These are phyloP conservation scores for Aurelia sp. DNA, from an alignment of 30 jellyfish, hydroid and myxozoan genomes.

Conservation along the genomic window DNA sequence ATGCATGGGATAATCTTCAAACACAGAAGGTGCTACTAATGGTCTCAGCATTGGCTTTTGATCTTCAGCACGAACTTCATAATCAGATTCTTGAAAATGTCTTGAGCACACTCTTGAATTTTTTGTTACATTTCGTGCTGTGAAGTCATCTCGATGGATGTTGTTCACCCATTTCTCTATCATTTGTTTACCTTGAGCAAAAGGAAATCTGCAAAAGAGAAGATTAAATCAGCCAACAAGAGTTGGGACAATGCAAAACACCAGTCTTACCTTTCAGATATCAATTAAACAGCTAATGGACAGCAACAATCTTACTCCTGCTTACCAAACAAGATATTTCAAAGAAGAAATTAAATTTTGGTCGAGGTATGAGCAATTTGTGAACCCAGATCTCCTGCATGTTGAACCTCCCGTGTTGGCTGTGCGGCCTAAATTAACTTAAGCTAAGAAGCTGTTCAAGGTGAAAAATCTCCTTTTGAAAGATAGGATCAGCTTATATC, in stretches of 20 bases:
- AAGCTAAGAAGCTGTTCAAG: too few relatives aligned
- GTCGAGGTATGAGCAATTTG: too few relatives aligned
- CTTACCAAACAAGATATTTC: slow-evolving; percentile 2
- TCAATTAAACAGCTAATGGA: too few relatives aligned
- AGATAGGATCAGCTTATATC: neutral
- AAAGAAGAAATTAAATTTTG: neutral
- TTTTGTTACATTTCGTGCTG: neutral
- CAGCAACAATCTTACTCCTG: neutral
- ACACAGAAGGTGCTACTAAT: neutral
- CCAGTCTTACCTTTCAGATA: too few relatives aligned
- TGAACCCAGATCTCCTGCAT: too few relatives aligned
- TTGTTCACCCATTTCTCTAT: slow-evolving; percentile 8
- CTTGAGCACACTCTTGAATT: slow-evolving; percentile 26
- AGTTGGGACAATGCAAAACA: neutral
- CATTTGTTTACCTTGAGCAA: slow-evolving; percentile 3
- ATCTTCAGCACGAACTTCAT: neutral
- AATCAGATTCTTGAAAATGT: neutral
- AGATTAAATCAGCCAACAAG: neutral
- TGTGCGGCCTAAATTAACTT: too few relatives aligned
- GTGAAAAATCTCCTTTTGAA: too few relatives aligned
- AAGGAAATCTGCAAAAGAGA: slow-evolving; percentile 3
- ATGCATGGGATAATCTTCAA: slow-evolving; percentile 13
- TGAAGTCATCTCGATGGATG: slow-evolving; percentile 14
- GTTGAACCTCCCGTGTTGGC: too few relatives aligned
- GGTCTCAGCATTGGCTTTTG: neutral